A percentile compares a stretch with the other conserved stretches of the same genome.
phyloP scores from a whole-genome alignment of 92 coral and sea anemone species.

The Meandrina meandrites region DNA sequence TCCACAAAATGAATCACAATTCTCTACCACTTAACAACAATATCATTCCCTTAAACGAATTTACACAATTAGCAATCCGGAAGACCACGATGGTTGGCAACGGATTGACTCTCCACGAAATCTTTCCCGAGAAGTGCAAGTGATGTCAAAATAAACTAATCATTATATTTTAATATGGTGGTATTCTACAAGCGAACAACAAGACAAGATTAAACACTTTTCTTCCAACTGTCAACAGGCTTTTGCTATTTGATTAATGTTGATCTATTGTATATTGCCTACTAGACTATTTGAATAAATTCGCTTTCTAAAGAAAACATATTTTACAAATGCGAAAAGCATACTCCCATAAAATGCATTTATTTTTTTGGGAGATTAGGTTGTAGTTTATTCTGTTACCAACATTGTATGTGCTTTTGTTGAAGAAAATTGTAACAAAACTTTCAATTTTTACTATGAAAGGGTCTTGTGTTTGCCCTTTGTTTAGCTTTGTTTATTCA shows the following conservation, averaged over 20 bases:
- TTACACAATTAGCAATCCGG: neutral
- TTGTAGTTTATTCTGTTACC: neutral
- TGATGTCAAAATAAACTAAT: neutral
- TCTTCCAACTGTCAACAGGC: conserved; percentile 13
- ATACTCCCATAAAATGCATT: neutral
- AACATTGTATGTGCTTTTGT: neutral
- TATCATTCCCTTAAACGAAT: neutral
- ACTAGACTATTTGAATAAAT: neutral
- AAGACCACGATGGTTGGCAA: neutral
- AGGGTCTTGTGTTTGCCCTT: neutral
- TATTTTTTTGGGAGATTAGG: neutral
- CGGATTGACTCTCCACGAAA: neutral
- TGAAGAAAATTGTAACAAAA: conserved; percentile 1
- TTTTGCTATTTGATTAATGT: conserved; percentile 14
- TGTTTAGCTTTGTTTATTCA: conserved; percentile 21
- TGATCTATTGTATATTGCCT: neutral
- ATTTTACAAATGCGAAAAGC: neutral
- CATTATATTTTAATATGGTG: neutral
- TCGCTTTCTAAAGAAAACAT: neutral
- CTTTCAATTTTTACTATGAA: neutral
- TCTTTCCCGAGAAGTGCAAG: neutral
- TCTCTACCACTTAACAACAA: neutral
- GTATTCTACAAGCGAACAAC: neutral
- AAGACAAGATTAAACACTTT: conserved; percentile 22
- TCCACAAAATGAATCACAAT: neutral